Evolutionary conservation across 2,113 vertebrate species (phyloP), one percentile per base, ranked within the genome.

Genomic region (Rhinolophus ferrumequinum): DNA sequence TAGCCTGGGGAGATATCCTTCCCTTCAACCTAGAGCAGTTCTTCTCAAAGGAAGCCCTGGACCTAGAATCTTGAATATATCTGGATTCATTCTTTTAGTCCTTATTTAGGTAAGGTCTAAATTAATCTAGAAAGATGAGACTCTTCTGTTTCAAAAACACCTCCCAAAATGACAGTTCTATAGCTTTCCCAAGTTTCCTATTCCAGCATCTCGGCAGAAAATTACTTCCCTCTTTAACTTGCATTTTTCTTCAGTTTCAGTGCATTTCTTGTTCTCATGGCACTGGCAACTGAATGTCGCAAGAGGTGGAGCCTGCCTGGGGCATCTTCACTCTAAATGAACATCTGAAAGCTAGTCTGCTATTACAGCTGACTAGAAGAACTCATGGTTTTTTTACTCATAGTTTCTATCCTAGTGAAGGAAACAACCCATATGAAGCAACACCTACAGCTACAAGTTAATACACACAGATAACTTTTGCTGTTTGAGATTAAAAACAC

Each of bases 251-350:
- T 77, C 33, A 8, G 4, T 56, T 90, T 85, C 52, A 90, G n/a
- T 76, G 47, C 33, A 33, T 92, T 95, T 95, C 38, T 72, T 88
- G 15, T 88, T 89, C 33, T 94, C 54, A 89, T 86, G 41, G 28
- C 44, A 64, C 22, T 82, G 35, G 26, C 56, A 79, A 56, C 62
- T 67, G 35, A 72, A 83, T 70, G 75, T 79, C 47, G 87, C 62
- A 52, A 69, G 83, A 81, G 24, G 62, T 2, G 26, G 24, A 67
- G 56, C 33, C 82, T 84, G 5, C 54, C 15, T 41, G 5, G 21
- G 35, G 56, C 8, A 8, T 58, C 24, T 88, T 56, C 41, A 38
- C 41, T 52, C 93, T 75, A 60, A 47, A 72, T 58, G n/a, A 86
- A 92, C 33, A 64, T 67, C 77, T 80, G 76, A 80, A 94, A 58